Conservation (phyloP, 2,888 invertebrate genomes). For the Liodrosophila aerea region DNA sequence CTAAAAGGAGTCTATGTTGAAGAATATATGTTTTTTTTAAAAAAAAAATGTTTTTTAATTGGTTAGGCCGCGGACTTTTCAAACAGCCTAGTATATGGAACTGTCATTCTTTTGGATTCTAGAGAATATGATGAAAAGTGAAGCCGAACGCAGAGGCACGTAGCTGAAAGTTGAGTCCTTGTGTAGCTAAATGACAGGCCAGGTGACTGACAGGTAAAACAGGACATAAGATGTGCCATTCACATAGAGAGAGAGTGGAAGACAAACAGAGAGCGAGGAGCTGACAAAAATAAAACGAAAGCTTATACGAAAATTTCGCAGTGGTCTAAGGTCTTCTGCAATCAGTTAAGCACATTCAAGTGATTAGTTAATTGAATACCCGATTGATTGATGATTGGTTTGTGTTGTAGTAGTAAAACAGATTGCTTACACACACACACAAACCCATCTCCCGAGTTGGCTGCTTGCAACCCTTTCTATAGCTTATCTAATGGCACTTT, state of each 20-base stretch:
- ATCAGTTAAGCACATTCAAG: constrained; percentile 36
- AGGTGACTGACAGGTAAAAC: background rate
- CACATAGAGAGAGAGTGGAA: too few relatives aligned
- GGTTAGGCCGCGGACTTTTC: too few relatives aligned
- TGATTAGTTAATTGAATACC: constrained; percentile 42
- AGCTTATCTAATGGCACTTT: background rate
- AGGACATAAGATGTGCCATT: constrained; percentile 2
- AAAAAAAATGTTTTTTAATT: too few relatives aligned
- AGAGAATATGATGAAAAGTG: constrained; percentile 7
- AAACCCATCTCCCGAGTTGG: constrained; percentile 6
- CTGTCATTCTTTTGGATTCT: constrained; percentile 7
- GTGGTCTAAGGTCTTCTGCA: background rate
- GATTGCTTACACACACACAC: constrained; percentile 19
- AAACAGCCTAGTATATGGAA: too few relatives aligned
- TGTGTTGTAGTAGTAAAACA: constrained; percentile 9
- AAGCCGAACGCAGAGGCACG: too few relatives aligned
- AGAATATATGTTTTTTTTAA: too few relatives aligned
- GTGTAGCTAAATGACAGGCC: too few relatives aligned
- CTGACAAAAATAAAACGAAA: background rate
- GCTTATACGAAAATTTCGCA: background rate
- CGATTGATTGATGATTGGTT: constrained; percentile 39
- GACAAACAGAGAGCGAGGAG: background rate
- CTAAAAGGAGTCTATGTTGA: too few relatives aligned
- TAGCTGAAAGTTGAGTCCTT: background rate
- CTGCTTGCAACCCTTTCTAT: background rate